Base-by-base conservation (phyloP, 2,888 invertebrate genomes). In the Megalurothrips usitatus region DNA sequence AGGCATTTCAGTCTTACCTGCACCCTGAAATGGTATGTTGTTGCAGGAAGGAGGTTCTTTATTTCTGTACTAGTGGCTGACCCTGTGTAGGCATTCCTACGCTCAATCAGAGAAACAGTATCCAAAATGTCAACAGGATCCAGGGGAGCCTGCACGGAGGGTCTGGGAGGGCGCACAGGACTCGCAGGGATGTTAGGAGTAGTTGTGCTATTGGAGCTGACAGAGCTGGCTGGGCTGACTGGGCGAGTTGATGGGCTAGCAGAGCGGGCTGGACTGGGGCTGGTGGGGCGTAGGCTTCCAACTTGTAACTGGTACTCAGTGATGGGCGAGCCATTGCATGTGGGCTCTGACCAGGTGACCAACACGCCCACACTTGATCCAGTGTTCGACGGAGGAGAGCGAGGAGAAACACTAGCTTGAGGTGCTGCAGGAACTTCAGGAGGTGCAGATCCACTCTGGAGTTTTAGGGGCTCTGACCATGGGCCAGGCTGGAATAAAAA, bases 271-370 rank as follows among this genome's bases (percentile, higher is more conserved):
- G 87, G 91, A 94, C 83, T 89, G 87, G 82, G 89, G 88, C 78
- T 88, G 86, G 78, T 86, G 87, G 84, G 91, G 91, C 89, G 68
- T 10, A 75, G 2, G 68, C 68, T 75, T 23, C 68, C 68, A 26
- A 92, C 91, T 86, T 96, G 94, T 84, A 96, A 89, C 82, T 92
- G 90, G 87, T 96, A 97, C 85, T 95, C 95, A 68, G 91, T 89
- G 78, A 97, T 90, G 34, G 93, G 90, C 28, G 96, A 92, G 75
- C 96, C 96, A 88, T 96, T 96, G 86, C 91, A 90, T 68, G 89
- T 87, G 0, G 97, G 96, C 84, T 93, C 92, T 81, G 90, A 89
- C 97, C 97, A 97, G 82, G 91, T 90, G 81, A 96, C 90, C 90
- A 84, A 91, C 90, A 85, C 92, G 92, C 47, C 94, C 90, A 75